A percentile compares a stretch with the other conserved stretches of the same genome.
phyloP scores from a whole-genome alignment of 1,140 invertebrate species.

The Manduca sexta region DNA sequence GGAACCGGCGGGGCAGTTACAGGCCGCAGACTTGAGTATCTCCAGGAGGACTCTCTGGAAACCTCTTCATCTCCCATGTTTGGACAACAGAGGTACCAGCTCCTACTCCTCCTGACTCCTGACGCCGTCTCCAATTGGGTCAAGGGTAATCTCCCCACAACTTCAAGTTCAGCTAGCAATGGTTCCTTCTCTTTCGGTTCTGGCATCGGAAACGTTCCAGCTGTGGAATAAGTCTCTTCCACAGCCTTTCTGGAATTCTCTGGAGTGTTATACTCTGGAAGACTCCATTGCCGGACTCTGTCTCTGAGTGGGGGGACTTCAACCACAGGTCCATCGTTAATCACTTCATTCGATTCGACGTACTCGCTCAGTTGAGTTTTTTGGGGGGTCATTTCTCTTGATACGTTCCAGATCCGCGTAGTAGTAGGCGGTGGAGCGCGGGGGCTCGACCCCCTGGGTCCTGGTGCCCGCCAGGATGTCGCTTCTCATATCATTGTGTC shows the following conservation, averaged over 20 bases:
- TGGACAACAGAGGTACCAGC: constrained; percentile 69
- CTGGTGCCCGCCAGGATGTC: constrained; percentile 33
- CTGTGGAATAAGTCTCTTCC: constrained; percentile 65
- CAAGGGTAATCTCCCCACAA: constrained; percentile 48
- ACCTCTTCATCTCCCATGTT: constrained; percentile 60
- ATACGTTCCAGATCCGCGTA: constrained; percentile 63
- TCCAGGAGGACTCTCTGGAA: constrained; percentile 55
- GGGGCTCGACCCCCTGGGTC: constrained; percentile 35
- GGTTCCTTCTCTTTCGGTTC: constrained; percentile 64
- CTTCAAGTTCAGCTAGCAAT: constrained; percentile 54
- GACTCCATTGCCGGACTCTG: constrained; percentile 30
- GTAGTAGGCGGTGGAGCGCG: constrained; percentile 66
- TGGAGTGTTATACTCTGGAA: constrained; percentile 40
- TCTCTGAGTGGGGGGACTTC: constrained; percentile 56
- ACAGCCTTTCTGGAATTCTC: constrained; percentile 31
- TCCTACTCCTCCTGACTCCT: constrained; percentile 54
- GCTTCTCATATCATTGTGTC: constrained; percentile 12
- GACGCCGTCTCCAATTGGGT: constrained; percentile 37
- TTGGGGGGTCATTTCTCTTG: constrained; percentile 25
- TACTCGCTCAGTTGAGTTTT: constrained; percentile 43
- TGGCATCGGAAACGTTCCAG: constrained; percentile 68
- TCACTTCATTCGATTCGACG: constrained; percentile 40
- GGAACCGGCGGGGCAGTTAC: constrained; percentile 50
- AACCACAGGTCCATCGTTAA: constrained; percentile 41
- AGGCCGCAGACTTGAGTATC: constrained; percentile 56